Conservation (phyloP, 1,140 invertebrate genomes). For the Papilio glaucus region DNA sequence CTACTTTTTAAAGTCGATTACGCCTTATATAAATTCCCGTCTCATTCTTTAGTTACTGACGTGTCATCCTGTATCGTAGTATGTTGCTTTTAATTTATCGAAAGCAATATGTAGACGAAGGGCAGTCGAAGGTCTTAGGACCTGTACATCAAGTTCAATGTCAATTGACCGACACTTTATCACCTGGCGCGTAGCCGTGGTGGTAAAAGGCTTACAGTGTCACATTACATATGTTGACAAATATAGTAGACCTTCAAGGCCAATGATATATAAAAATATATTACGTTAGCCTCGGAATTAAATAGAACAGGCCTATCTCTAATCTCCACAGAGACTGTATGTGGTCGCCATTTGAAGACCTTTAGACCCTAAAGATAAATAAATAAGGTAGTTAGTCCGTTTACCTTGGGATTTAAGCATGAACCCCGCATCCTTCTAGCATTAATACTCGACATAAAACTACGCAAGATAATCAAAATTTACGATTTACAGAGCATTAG, state of each 20-base stretch:
- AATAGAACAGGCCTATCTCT: no score
- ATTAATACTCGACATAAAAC: no score
- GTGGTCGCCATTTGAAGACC: no score
- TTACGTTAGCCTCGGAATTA: no score
- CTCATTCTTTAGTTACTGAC: background rate
- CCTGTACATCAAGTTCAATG: slow-evolving; percentile 24
- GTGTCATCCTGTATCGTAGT: background rate
- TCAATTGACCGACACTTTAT: slow-evolving; percentile 1
- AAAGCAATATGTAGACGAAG: slow-evolving; percentile 15
- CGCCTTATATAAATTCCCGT: background rate
- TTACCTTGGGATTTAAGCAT: no score
- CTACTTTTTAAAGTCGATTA: no score
- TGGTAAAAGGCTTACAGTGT: background rate
- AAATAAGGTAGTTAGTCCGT: no score
- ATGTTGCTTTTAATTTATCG: slow-evolving; percentile 2
- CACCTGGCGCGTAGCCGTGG: background rate
- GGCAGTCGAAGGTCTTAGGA: background rate
- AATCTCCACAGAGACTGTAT: no score
- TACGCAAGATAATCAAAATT: background rate
- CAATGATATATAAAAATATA: no score
- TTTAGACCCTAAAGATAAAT: no score
- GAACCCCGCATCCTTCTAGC: no score
- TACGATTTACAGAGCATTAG: background rate
- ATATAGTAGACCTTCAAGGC: no score
- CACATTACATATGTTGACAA: background rate